Conservation (phyloP, 53 echinoderm and acorn worm species). For the Hippasteria phrygiana region DNA sequence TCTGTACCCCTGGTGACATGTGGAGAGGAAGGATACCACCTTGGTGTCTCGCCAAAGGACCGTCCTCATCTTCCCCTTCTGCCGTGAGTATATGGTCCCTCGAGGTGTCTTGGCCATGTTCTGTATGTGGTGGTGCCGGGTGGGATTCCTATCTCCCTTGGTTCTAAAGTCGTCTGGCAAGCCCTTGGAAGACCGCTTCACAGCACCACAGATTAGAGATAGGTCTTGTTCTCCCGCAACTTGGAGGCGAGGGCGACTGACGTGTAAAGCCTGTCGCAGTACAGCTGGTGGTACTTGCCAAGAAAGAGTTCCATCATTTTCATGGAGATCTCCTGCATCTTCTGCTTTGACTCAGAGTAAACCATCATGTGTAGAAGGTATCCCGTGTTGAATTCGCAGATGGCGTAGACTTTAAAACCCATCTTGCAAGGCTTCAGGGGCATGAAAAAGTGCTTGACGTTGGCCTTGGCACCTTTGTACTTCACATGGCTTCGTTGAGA, state of each 20-base stretch:
- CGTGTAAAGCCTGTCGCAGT: conserved; percentile 9
- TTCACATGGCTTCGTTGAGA: conserved; percentile 36
- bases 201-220: conserved; percentile 35
- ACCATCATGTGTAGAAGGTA: conserved; percentile 18
- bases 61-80: conserved; percentile 15
- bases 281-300: conserved; percentile 24
- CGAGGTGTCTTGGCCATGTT: not conserved
- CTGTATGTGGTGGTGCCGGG: too few relatives aligned
- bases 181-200: conserved; percentile 6
- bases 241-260: conserved; percentile 20
- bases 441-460: too few relatives aligned
- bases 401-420: too few relatives aligned
- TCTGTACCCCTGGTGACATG: too few relatives aligned
- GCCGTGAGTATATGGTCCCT: conserved; percentile 5
- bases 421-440: too few relatives aligned
- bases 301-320: too few relatives aligned
- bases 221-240: not conserved
- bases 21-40: too few relatives aligned
- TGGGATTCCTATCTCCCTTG: conserved; percentile 8
- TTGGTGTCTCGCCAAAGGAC: too few relatives aligned
- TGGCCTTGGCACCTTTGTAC: conserved; percentile 9
- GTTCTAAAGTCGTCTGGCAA: too few relatives aligned
- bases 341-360: conserved; percentile 9
- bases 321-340: too few relatives aligned
- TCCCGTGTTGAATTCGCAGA: too few relatives aligned